These are phyloP conservation scores for Lochmaea crataegi DNA, from an alignment of 2,888 invertebrate species.

Conservation along the genomic window DNA sequence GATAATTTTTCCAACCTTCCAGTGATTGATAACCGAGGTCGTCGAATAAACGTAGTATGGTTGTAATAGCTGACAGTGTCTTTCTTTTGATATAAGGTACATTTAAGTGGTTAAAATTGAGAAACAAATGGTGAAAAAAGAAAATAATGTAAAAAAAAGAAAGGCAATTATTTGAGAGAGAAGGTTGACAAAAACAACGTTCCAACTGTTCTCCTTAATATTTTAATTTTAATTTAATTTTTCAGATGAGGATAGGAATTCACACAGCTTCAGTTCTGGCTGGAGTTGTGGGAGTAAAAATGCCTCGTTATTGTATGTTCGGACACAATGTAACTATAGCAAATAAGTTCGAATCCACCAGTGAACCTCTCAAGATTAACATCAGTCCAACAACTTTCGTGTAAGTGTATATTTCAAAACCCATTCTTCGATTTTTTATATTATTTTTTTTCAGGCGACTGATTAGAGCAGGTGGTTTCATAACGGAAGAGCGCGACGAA, in stretches of 20 bases:
- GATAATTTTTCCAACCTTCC: too few species aligned
- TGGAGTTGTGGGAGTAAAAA: conserved; percentile 93
- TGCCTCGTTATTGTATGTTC: conserved; percentile 94
- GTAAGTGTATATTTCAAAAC: conserved; percentile 69
- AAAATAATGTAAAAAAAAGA: not conserved
- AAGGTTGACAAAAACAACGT: too few species aligned
- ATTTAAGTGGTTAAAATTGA: too few species aligned
- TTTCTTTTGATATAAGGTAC: too few species aligned
- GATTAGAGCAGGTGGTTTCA: conserved; percentile 79
- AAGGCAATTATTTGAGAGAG: not conserved
- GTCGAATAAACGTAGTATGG: too few species aligned
- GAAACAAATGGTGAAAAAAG: not conserved
- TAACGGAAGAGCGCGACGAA: conserved; percentile 79
- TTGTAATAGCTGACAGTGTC: too few species aligned
- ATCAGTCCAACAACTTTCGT: conserved; percentile 92
- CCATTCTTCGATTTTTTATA: not conserved
- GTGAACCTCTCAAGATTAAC: conserved; percentile 90
- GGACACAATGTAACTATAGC: conserved; percentile 96
- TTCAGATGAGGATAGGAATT: conserved; percentile 93
- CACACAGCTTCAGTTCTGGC: conserved; percentile 94
- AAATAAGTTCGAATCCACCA: conserved; percentile 95
- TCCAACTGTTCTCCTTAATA: too few species aligned
- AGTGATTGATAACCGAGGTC: too few species aligned
- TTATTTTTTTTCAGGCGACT: conserved; percentile 74
- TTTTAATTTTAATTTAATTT: conserved; percentile 9